Percentiles rank a stretch among this genome's conserved stretches.
Evolutionary conservation across 2,888 invertebrate genomes (phyloP).

Genomic region (Subacronicta megacephala): DNA sequence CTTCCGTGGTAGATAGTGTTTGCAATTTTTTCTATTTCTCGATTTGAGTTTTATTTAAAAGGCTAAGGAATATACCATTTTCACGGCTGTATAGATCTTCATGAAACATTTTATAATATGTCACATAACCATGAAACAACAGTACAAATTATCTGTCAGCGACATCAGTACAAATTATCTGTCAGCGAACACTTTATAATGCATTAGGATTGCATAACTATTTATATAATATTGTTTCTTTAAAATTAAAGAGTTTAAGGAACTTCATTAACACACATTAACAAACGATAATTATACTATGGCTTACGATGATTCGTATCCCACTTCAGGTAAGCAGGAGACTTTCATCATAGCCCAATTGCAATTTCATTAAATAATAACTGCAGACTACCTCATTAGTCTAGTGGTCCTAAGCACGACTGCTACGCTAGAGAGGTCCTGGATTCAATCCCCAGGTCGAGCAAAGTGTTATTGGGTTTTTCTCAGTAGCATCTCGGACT

Average conservation of each 20-base stretch:
- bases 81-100: conserved; percentile 46
- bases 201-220: conserved; percentile 1
- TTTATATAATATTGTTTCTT: neutral
- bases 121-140: conserved; percentile 19
- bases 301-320: conserved; percentile 7
- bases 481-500: no score
- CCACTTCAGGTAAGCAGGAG: conserved; percentile 25
- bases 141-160: conserved; percentile 44
- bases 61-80: conserved; percentile 6
- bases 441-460: no score
- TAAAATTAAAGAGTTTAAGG: conserved; percentile 26
- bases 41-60: neutral
- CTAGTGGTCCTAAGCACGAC: no score
- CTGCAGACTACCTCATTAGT: no score
- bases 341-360: neutral
- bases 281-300: no score
- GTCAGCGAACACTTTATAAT: conserved; percentile 26
- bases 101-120: neutral
- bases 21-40: no score
- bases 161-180: conserved; percentile 38
- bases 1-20: no score
- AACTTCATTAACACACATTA: conserved; percentile 3
- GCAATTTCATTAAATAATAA: no score
- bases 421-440: no score
- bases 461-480: no score